These are phyloP conservation scores for Nixonia krombeini DNA, from an alignment of 1,140 invertebrate genomes.

Conservation along the genomic window DNA sequence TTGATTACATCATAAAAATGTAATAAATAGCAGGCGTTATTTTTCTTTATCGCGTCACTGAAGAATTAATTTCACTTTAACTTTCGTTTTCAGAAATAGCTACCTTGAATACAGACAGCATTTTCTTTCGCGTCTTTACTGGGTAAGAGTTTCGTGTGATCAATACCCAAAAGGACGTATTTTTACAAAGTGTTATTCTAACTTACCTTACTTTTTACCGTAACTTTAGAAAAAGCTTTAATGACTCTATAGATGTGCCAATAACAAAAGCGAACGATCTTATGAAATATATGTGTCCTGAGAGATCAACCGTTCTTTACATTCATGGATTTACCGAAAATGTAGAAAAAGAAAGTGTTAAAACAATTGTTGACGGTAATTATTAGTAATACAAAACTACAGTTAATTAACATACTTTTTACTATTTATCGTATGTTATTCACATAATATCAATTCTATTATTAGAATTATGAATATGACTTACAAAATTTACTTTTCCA, in stretches of 20 bases:
- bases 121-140: conserved; percentile 46
- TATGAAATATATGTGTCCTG: conserved; percentile 15
- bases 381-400: no score
- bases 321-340: conserved; percentile 63
- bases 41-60: no score
- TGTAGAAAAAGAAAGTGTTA: conserved; percentile 47
- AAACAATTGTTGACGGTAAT: conserved; percentile 56
- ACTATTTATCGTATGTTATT: no score
- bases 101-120: conserved; percentile 6
- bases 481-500: conserved; percentile 26
- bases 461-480: not conserved
- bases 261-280: conserved; percentile 15
- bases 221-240: conserved; percentile 18
- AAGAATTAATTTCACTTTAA: no score
- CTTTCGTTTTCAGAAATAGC: no score
- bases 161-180: not conserved
- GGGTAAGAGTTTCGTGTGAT: conserved; percentile 25
- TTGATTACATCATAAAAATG: no score
- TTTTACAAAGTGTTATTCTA: not conserved
- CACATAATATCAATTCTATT: no score
- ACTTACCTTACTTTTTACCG: not conserved
- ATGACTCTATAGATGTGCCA: conserved; percentile 29
- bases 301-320: conserved; percentile 58
- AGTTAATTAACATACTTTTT: no score
- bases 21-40: no score